Conservation (phyloP, 2,888 invertebrate genomes). For the Nephrotoma guestfalica region DNA sequence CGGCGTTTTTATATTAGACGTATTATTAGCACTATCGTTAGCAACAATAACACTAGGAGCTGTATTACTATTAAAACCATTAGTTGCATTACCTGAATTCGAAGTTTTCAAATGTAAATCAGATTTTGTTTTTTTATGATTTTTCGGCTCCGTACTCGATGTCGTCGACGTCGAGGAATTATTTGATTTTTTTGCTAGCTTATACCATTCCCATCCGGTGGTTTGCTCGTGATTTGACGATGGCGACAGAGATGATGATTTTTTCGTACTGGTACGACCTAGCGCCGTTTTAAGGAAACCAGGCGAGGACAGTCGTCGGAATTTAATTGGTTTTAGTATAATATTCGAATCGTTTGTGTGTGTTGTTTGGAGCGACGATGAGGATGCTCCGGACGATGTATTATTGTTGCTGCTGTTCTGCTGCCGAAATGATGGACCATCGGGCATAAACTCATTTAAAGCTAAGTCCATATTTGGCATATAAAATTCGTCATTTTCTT, state of each 20-base stretch:
- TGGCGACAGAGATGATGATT: constrained; percentile 13
- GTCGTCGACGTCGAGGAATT: background rate
- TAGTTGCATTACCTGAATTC: constrained; percentile 23
- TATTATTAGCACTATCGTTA: background rate
- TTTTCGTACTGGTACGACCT: constrained; percentile 32
- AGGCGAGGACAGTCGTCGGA: constrained; percentile 42
- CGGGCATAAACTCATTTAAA: constrained; percentile 32
- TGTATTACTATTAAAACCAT: constrained; percentile 24
- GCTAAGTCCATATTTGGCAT: constrained; percentile 34
- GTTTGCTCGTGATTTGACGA: constrained; percentile 22
- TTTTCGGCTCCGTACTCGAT: constrained; percentile 7
- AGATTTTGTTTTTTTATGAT: constrained; percentile 10
- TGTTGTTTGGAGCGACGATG: background rate
- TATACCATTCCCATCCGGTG: constrained; percentile 34
- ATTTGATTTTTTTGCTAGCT: constrained; percentile 20
- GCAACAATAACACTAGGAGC: background rate
- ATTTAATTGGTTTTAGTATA: constrained; percentile 25
- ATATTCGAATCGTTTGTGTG: background rate
- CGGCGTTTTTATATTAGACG: constrained; percentile 19
- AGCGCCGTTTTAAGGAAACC: constrained; percentile 41
- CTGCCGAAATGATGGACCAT: constrained; percentile 27
- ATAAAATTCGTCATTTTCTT: constrained; percentile 39
- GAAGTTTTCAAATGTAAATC: constrained; percentile 14
- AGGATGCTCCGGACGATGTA: background rate
- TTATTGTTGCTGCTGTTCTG: constrained; percentile 15